Evolutionary conservation across 2,113 vertebrate species (phyloP).

Genomic region (Aleadryas rufinucha): DNA sequence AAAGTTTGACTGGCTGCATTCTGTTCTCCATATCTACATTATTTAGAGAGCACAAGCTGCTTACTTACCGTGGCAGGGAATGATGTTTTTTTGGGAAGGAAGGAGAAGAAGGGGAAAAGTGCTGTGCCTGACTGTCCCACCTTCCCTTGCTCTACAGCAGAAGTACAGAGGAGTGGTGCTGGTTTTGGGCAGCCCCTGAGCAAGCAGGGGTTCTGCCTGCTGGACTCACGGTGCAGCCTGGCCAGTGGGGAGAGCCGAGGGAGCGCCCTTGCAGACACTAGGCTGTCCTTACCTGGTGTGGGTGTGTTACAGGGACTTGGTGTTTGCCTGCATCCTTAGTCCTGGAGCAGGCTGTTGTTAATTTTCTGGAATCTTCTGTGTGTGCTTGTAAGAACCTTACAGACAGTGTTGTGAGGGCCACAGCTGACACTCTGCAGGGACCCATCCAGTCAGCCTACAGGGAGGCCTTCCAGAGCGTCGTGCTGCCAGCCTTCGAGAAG

Average conservation of each 20-base stretch:
- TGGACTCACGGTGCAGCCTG: neutral
- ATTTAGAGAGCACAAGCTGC: neutral
- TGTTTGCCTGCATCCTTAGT: neutral
- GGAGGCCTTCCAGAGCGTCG: slow-evolving; percentile 90
- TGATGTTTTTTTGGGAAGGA: neutral
- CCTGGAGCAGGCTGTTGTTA: neutral
- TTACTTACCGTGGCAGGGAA: neutral
- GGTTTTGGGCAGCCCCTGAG: neutral
- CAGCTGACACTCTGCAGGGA: slow-evolving; percentile 90
- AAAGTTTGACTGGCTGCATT: neutral
- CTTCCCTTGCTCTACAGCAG: neutral
- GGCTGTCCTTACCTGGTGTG: neutral
- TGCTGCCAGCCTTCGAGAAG: slow-evolving; percentile 93
- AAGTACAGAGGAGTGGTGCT: neutral
- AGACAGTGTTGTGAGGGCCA: slow-evolving; percentile 88
- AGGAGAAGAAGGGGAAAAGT: neutral
- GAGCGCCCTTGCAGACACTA: neutral
- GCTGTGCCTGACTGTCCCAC: neutral
- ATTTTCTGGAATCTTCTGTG: neutral
- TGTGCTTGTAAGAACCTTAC: slow-evolving; percentile 80
- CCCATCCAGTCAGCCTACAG: slow-evolving; percentile 92
- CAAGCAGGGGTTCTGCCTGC: neutral
- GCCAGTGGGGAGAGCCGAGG: neutral
- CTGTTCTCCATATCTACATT: neutral
- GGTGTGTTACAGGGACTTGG: neutral